These are phyloP conservation scores for Muscicapa striata DNA, from an alignment of 2,797 vertebrate genomes.

Conservation along the genomic window DNA sequence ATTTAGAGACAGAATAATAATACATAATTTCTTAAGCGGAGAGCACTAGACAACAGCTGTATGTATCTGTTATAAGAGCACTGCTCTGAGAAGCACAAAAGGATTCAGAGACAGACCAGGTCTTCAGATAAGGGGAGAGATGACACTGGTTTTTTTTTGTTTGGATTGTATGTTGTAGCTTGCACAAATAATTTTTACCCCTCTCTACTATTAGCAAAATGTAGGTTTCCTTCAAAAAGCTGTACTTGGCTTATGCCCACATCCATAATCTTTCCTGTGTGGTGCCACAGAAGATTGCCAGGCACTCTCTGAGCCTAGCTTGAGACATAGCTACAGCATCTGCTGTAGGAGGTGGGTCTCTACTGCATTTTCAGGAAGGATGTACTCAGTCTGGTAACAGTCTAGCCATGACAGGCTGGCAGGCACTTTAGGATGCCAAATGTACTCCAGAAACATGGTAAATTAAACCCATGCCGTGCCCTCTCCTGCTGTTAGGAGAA, in stretches of 20 bases:
- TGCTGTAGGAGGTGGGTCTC: neutral
- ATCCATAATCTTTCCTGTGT: neutral
- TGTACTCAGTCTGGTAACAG: neutral
- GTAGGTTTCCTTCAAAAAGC: neutral
- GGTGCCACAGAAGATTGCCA: neutral
- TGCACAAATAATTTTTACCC: neutral
- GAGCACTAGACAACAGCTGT: neutral
- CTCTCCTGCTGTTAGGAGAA: neutral
- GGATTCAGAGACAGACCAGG: neutral
- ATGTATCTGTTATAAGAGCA: neutral
- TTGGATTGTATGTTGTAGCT: neutral
- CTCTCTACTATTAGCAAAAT: neutral
- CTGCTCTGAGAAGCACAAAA: neutral
- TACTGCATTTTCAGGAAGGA: neutral
- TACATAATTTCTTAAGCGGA: neutral
- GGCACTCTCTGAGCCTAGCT: neutral
- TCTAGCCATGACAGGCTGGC: neutral
- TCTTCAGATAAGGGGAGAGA: neutral
- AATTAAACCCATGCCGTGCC: neutral
- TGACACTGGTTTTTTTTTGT: neutral
- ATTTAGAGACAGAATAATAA: neutral
- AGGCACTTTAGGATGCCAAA: neutral
- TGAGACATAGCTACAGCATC: neutral
- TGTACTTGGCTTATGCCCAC: neutral
- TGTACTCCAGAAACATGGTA: neutral